phyloP scores from a whole-genome alignment of 2,888 invertebrate species.

The Ischnura elegans region DNA sequence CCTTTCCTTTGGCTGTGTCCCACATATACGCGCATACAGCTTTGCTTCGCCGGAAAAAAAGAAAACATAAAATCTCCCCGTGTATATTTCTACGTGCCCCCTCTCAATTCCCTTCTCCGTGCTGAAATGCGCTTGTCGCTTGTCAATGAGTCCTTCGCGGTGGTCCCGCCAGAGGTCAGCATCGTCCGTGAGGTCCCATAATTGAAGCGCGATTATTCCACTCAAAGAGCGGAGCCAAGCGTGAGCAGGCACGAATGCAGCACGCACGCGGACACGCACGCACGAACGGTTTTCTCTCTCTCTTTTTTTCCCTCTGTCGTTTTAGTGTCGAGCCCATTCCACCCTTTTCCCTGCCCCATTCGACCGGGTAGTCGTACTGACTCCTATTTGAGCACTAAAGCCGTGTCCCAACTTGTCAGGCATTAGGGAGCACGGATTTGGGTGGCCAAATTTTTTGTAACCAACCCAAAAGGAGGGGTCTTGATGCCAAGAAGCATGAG shows the following conservation, averaged over 20 bases:
- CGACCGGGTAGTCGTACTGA: background rate
- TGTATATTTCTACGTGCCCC: background rate
- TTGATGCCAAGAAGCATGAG: too few species aligned
- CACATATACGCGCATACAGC: conserved; percentile 3
- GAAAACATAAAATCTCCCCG: background rate
- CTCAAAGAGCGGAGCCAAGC: conserved; percentile 39
- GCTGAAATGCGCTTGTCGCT: conserved; percentile 52
- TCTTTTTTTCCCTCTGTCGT: background rate
- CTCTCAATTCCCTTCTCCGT: background rate
- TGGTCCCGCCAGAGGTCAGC: background rate
- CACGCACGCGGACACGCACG: background rate
- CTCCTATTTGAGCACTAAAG: too few species aligned
- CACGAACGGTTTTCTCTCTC: background rate
- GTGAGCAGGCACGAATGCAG: conserved; percentile 42
- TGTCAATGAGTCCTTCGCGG: conserved; percentile 29
- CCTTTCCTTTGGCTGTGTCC: conserved; percentile 24
- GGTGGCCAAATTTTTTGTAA: too few species aligned
- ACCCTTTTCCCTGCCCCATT: background rate
- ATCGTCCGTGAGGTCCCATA: conserved; percentile 41
- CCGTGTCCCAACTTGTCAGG: too few species aligned
- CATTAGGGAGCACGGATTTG: too few species aligned
- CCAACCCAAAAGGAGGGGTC: too few species aligned
- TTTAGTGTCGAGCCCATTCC: background rate
- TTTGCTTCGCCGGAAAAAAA: background rate
- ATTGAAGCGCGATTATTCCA: conserved; percentile 49